Evolutionary conservation across 1,140 invertebrate genomes (phyloP), one percentile per base, ranked within the genome.

Genomic region (Drosophila funebris): DNA sequence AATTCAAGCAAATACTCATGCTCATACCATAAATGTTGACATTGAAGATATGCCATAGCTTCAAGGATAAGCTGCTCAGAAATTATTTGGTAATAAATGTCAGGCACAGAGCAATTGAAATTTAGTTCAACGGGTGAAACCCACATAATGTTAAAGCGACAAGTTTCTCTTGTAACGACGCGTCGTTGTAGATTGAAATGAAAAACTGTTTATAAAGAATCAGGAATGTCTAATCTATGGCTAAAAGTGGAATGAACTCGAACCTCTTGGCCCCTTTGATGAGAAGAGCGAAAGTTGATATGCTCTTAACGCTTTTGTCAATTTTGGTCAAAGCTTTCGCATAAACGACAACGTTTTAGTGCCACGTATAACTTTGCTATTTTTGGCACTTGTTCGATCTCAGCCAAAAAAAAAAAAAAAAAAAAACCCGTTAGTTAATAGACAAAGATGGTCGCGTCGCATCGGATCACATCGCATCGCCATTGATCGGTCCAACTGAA

Each of bases 281-380:
- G 50, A 54, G 56, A 69, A 73, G 64, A 73, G 71, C 57, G 71
- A 73, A 73, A 73, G 71, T 73, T 73, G 50, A 56, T 56, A 48
- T 50, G 22, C 41, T 54, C 22, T 14, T 46, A 22, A 22, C 18
- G 43, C 46, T 60, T 67, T 60, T 67, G 54, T 60, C 70, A 68
- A 11, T 73, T 64, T 68, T 72, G 53, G 69, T 72, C 48, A 73
- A 58, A 31, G 48, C 64, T 61, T 68, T 68, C 70, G 69, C 62
- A 67, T 72, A 57, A 67, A 52, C 43, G 43, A 27, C 44, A 31
- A 43, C 62, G 62, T 50, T 72, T 57, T 41, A 67, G 14, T 36
- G 62, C 48, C 31, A 53, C 53, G 46, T 54, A 48, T 67, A 67
- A 67, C 27, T 52, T 71, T 58, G 63, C 46, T 37, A 52, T 72